Conservation (phyloP, 2,113 vertebrate genomes). For the Cyphomyrus discorhynchus region DNA sequence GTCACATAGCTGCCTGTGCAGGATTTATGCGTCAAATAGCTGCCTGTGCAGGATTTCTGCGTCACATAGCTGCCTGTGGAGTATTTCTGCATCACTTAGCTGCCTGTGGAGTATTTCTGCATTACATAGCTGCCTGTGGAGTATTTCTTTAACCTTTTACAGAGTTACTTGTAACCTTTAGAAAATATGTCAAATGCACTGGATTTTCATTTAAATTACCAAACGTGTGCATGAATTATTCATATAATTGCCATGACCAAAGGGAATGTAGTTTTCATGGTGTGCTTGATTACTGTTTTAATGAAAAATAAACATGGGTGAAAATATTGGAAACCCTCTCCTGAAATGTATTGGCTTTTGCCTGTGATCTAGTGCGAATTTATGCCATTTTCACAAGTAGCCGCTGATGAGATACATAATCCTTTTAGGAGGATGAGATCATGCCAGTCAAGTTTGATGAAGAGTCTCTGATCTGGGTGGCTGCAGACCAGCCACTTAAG, state of each 20-base stretch:
- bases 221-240: neutral
- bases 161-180: neutral
- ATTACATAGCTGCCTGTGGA: neutral
- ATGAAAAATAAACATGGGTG: slow-evolving; percentile 5
- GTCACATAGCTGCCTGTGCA: too few species aligned
- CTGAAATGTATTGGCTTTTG: neutral
- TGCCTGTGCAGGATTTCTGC: too few species aligned
- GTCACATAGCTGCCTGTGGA: too few species aligned
- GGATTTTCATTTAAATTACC: neutral
- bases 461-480: slow-evolving; percentile 80
- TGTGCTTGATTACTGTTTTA: neutral
- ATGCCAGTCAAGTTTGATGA: slow-evolving; percentile 84
- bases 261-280: neutral
- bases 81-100: neutral
- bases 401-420: slow-evolving; percentile 12
- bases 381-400: neutral
- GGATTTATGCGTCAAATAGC: too few species aligned
- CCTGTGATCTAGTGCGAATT: neutral
- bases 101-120: neutral
- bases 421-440: slow-evolving; percentile 75
- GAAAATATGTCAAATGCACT: neutral
- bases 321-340: neutral
- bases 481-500: slow-evolving; percentile 75
- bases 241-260: neutral
- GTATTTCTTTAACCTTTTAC: neutral